A percentile compares a stretch with the other conserved stretches of the same genome.
Evolutionary conservation across 2,888 invertebrate genomes (phyloP).

Genomic region (Tridacna gigas): DNA sequence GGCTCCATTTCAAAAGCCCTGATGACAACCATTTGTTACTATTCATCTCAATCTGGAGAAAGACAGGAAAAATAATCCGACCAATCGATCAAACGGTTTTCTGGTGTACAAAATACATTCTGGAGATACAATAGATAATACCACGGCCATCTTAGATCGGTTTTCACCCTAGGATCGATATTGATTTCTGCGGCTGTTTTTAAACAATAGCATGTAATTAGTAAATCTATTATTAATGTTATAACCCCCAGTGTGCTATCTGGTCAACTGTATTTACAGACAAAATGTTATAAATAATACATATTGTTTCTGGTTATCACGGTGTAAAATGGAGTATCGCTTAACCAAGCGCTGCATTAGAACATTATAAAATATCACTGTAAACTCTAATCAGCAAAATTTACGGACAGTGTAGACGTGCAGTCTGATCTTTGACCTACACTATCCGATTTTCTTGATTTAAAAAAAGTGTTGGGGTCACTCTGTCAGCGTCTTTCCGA

Average conservation of each 20-base stretch:
- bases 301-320: too few relatives aligned
- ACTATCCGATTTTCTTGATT: too few relatives aligned
- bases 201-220: slow-evolving; percentile 29
- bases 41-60: slow-evolving; percentile 13
- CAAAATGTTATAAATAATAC: background rate
- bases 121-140: slow-evolving; percentile 24
- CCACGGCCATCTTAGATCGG: background rate
- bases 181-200: background rate
- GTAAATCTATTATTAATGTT: slow-evolving; percentile 26
- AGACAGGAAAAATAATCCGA: slow-evolving; percentile 14
- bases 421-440: too few relatives aligned
- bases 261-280: background rate
- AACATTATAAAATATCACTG: too few relatives aligned
- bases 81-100: slow-evolving; percentile 5
- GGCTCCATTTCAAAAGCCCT: background rate
- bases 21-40: slow-evolving; percentile 25
- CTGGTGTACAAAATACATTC: slow-evolving; percentile 12
- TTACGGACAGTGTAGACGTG: too few relatives aligned
- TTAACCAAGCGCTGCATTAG: too few relatives aligned
- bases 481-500: too few relatives aligned
- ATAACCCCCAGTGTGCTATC: slow-evolving; percentile 2
- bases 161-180: background rate
- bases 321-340: too few relatives aligned
- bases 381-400: too few relatives aligned
- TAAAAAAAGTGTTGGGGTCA: too few relatives aligned